Evolutionary conservation across 2,888 invertebrate species (phyloP).

Genomic region (Ophraella communa): DNA sequence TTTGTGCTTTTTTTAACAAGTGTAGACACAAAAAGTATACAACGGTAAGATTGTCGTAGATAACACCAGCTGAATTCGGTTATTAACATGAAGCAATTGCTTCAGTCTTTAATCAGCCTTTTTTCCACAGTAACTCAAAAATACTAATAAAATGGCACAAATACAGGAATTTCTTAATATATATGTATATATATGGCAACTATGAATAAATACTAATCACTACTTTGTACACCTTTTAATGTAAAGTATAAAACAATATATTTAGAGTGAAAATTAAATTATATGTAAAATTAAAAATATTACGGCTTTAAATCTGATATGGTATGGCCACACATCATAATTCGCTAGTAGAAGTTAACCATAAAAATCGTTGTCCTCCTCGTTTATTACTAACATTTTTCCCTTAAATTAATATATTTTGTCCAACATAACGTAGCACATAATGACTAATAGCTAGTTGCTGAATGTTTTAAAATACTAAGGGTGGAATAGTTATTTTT

Average conservation of each 20-base stretch:
- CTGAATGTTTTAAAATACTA: too few relatives aligned
- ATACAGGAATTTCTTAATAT: slow-evolving; percentile 29
- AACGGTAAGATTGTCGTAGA: slow-evolving; percentile 40
- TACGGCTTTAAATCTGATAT: too few relatives aligned
- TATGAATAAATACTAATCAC: slow-evolving; percentile 23
- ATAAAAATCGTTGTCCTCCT: too few relatives aligned
- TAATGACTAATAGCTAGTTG: too few relatives aligned
- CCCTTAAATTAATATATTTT: too few relatives aligned
- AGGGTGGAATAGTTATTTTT: too few relatives aligned
- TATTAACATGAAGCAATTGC: slow-evolving; percentile 14
- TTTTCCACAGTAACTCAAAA: slow-evolving; percentile 33
- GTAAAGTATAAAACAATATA: neutral
- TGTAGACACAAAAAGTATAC: slow-evolving; percentile 32
- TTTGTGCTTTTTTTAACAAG: slow-evolving; percentile 49
- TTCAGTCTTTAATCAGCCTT: neutral
- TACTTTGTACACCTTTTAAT: slow-evolving; percentile 18
- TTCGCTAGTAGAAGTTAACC: too few relatives aligned
- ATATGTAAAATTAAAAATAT: too few relatives aligned
- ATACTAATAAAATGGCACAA: slow-evolving; percentile 32
- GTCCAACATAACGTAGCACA: too few relatives aligned
- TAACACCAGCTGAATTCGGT: slow-evolving; percentile 36
- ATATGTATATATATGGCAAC: slow-evolving; percentile 20
- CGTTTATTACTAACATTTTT: too few relatives aligned
- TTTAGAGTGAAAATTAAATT: too few relatives aligned
- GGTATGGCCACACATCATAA: too few relatives aligned